Evolutionary conservation across 2,113 vertebrate genomes (phyloP).

Genomic region (Prunella himalayana): DNA sequence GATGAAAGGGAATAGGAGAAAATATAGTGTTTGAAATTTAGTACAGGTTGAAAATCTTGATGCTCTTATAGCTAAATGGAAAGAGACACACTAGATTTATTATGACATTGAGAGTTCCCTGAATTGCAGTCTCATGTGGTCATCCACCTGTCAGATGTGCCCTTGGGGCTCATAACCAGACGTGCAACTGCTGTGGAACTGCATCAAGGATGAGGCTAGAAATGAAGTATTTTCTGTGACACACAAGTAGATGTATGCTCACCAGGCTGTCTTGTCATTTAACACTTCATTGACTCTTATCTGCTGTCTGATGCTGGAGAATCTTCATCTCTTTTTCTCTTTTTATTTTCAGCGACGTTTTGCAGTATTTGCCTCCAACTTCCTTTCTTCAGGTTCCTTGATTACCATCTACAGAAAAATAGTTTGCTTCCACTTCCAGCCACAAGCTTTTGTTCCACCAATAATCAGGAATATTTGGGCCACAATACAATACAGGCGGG

Average conservation of each 20-base stretch:
- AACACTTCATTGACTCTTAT: background rate
- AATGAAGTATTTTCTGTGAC: background rate
- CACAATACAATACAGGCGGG: slow-evolving; percentile 72
- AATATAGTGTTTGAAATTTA: background rate
- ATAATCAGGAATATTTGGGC: slow-evolving; percentile 54
- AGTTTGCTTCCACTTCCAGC: slow-evolving; percentile 73
- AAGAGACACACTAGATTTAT: background rate
- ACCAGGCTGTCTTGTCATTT: background rate
- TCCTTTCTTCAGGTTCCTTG: slow-evolving; percentile 71
- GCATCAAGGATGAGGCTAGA: background rate
- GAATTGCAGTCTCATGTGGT: background rate
- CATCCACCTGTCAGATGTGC: background rate
- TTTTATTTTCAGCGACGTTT: slow-evolving; percentile 78
- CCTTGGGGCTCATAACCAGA: background rate
- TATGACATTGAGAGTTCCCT: background rate
- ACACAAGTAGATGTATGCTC: background rate
- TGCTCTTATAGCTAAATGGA: background rate
- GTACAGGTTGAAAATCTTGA: background rate
- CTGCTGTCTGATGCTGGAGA: background rate
- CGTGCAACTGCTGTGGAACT: background rate
- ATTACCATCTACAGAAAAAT: slow-evolving; percentile 77
- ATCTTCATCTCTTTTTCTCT: background rate
- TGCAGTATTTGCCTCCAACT: slow-evolving; percentile 80
- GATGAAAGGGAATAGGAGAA: background rate
- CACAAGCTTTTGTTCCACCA: slow-evolving; percentile 53